Evolutionary conservation across 1,140 invertebrate species (phyloP), one percentile per base, ranked within the genome.

Genomic region (Drosophila mauritiana): DNA sequence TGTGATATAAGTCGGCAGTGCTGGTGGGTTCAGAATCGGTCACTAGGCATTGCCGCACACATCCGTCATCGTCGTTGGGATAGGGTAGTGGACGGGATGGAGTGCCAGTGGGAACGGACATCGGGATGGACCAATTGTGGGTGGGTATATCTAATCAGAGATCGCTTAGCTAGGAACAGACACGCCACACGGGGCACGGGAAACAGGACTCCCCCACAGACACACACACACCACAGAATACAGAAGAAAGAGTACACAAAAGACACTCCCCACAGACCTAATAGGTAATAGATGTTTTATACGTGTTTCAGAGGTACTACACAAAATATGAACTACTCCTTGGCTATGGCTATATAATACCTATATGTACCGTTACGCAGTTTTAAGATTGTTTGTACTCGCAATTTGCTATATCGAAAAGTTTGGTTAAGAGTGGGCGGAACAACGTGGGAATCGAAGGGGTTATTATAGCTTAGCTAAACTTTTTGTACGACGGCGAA

Each of bases 351-450:
- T 72, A 72, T 61, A 65, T 64, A 82, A 73, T 69, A 80, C 57
- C 80, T 75, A 53, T 70, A 78, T 57, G 70, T 83, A 83, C 77
- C 78, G 74, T 86, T 78, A 86, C 73, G 80, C 80, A 89, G 80
- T 89, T 90, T 89, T 89, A 89, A 90, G 84, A 80, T 80, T 74
- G 80, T 89, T 89, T 89, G 61, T 89, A 89, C 85, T 89, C 84
- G 69, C 67, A 65, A 76, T 89, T 89, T 84, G 85, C 85, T 89
- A 89, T 80, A 90, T 79, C 70, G 62, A 84, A 78, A 56, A 68
- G 65, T 55, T 45, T 17, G 54, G 17, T 52, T 42, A 52, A 20
- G 65, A 51, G 13, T 34, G 17, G 39, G 17, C 12, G 22, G 45
- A 36, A n/a, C 11, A 36, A 27, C 15, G 51, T 39, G 63, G 51